Evolutionary conservation across 1,140 invertebrate species (phyloP), one percentile per base, ranked within the genome.

Genomic region (Drosophila pseudoobscura): DNA sequence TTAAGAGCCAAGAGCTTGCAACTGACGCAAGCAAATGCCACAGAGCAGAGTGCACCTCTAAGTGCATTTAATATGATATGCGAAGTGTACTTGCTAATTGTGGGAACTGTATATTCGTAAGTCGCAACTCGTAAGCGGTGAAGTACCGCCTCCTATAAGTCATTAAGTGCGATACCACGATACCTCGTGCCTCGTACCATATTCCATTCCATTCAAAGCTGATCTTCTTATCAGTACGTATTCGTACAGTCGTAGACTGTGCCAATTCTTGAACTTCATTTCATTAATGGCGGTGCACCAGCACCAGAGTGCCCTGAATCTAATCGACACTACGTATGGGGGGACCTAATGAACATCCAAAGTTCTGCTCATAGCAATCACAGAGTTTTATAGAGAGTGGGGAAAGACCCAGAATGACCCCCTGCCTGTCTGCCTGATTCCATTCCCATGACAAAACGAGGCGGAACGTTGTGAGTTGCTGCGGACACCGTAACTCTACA

Each of bases 11-110:
- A 82, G 82, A 85, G 83, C 20, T 20, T 87, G 82, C 73, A 78
- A 82, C 82, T 85, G 87, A 87, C 82, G 82, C 80, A 88, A 74
- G 69, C 82, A 85, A 87, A 82, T 85, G 74, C 65, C 82, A 87
- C 61, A 71, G 55, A 51, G 79, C 75, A 69, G 68, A 83, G 60
- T 46, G 60, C 50, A 43, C 55, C 82, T 47, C 55, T 80, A 69
- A 72, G 73, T 62, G 59, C 79, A 22, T 15, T 52, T 52, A 6
- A 17, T 60, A 24, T 52, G 60, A 72, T 60, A 5, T 26, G 24
- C 5, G 4, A 39, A 71, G 58, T 71, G 54, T 45, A 39, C 11
- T 26, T n/a, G 39, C 73, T 54, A n/a, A 58, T 65, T 44, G 35
- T 65, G 53, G 62, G 50, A 66, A 68, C 8, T 24, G 9, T 3